Evolutionary conservation across 64 coral and sea anemone species (phyloP).

Genomic region (Pocillopora damicornis): DNA sequence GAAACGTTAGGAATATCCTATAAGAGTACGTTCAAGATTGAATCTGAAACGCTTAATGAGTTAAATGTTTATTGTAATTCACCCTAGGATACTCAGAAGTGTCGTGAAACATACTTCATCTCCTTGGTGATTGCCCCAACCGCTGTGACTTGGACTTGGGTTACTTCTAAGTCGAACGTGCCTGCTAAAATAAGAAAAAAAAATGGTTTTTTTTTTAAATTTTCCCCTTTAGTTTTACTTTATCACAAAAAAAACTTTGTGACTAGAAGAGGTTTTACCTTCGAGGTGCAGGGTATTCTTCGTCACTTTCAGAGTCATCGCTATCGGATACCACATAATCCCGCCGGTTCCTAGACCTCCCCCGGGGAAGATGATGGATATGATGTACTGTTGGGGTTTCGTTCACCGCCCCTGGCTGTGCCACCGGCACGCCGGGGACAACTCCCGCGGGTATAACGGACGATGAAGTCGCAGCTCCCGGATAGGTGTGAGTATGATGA

Average conservation of each 20-base stretch:
- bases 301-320: constrained; percentile 74
- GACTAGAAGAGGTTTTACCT: background rate
- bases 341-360: constrained; percentile 18
- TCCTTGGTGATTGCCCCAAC: constrained; percentile 27
- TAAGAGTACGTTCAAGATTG: too few species aligned
- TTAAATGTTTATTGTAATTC: too few species aligned
- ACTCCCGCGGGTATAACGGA: background rate
- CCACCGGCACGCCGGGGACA: constrained; percentile 6
- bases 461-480: constrained; percentile 21
- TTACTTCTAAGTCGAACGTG: constrained; percentile 44
- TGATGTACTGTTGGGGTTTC: constrained; percentile 67
- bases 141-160: constrained; percentile 27
- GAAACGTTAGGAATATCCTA: too few species aligned
- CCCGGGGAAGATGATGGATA: constrained; percentile 70
- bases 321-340: constrained; percentile 2
- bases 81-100: too few species aligned
- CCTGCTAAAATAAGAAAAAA: constrained; percentile 11
- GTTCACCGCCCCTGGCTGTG: constrained; percentile 19
- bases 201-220: background rate
- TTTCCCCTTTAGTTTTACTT: too few species aligned
- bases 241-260: too few species aligned
- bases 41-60: too few species aligned
- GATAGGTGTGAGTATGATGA: constrained; percentile 76
- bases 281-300: constrained; percentile 33
- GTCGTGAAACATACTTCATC: constrained; percentile 7